phyloP scores from a whole-genome alignment of 2,888 invertebrate genomes.

The Drosophila algonquin region DNA sequence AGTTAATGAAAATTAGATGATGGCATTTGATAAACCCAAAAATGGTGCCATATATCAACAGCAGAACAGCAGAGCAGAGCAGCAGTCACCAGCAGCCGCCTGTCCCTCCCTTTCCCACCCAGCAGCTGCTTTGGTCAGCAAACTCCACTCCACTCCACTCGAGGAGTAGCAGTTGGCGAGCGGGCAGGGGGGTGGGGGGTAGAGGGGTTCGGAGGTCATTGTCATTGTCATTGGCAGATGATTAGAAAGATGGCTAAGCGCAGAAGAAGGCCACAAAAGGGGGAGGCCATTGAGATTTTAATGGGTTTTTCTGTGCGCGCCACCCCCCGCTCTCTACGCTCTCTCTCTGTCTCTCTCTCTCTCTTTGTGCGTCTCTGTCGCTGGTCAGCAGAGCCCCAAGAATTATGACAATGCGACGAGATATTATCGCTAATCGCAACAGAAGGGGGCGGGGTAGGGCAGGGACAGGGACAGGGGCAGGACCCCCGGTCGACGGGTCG shows the following conservation, averaged over 20 bases:
- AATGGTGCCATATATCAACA: conserved; percentile 64
- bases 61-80: conserved; percentile 12
- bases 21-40: conserved; percentile 72
- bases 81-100: neutral
- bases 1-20: conserved; percentile 79
- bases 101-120: neutral
- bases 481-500: neutral
- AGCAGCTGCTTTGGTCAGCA: conserved; percentile 35
- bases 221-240: conserved; percentile 67
- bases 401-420: conserved; percentile 78
- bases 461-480: neutral
- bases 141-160: conserved; percentile 20
- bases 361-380: neutral
- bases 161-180: conserved; percentile 14
- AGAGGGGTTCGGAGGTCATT: conserved; percentile 19
- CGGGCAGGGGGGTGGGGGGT: conserved; percentile 3
- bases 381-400: conserved; percentile 48
- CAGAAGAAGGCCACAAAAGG: conserved; percentile 8
- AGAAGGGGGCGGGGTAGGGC: neutral
- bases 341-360: neutral
- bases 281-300: conserved; percentile 58
- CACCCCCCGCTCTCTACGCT: conserved; percentile 19
- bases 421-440: conserved; percentile 75
- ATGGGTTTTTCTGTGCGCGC: conserved; percentile 58
- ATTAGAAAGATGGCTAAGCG: conserved; percentile 61